Percentiles rank a stretch among this genome's conserved stretches.
phyloP scores from a whole-genome alignment of 2,888 invertebrate genomes.

The Ophion slaviceki region DNA sequence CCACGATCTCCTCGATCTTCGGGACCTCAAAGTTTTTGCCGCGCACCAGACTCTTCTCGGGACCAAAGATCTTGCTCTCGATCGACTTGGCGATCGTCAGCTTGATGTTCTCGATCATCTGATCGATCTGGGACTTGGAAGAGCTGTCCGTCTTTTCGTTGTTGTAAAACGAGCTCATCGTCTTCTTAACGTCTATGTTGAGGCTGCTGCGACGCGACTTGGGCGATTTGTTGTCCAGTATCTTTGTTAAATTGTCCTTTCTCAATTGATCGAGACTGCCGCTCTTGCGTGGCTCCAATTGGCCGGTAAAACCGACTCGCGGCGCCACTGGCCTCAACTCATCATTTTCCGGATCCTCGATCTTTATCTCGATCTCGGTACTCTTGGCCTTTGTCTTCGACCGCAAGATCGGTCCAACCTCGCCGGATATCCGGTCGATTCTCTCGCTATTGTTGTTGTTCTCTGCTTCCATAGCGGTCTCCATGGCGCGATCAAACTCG shows the following conservation, averaged over 20 bases:
- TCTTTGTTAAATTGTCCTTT: slow-evolving; percentile 76
- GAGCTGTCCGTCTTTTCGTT: slow-evolving; percentile 75
- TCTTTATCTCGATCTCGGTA: slow-evolving; percentile 70
- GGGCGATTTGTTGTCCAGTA: slow-evolving; percentile 70
- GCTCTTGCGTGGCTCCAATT: slow-evolving; percentile 61
- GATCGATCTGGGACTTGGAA: slow-evolving; percentile 79
- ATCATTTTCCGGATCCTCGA: slow-evolving; percentile 57
- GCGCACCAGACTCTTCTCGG: slow-evolving; percentile 76
- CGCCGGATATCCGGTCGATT: slow-evolving; percentile 71
- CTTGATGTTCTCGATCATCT: slow-evolving; percentile 82
- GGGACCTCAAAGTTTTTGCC: slow-evolving; percentile 79
- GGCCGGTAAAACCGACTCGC: slow-evolving; percentile 51
- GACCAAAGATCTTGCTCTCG: slow-evolving; percentile 78
- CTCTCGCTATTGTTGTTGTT: slow-evolving; percentile 80
- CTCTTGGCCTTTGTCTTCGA: slow-evolving; percentile 81
- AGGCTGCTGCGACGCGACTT: slow-evolving; percentile 79
- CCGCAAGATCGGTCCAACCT: slow-evolving; percentile 79
- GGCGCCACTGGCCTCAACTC: slow-evolving; percentile 62
- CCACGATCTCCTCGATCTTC: slow-evolving; percentile 79
- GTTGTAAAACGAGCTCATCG: slow-evolving; percentile 76
- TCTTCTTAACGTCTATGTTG: slow-evolving; percentile 80
- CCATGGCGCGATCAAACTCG: slow-evolving; percentile 70
- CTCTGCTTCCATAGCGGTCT: slow-evolving; percentile 73
- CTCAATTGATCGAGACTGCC: slow-evolving; percentile 72
- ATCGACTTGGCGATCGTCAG: slow-evolving; percentile 80